These are phyloP conservation scores for Scleropages formosus DNA, from an alignment of 2,797 vertebrate species.

Conservation along the genomic window DNA sequence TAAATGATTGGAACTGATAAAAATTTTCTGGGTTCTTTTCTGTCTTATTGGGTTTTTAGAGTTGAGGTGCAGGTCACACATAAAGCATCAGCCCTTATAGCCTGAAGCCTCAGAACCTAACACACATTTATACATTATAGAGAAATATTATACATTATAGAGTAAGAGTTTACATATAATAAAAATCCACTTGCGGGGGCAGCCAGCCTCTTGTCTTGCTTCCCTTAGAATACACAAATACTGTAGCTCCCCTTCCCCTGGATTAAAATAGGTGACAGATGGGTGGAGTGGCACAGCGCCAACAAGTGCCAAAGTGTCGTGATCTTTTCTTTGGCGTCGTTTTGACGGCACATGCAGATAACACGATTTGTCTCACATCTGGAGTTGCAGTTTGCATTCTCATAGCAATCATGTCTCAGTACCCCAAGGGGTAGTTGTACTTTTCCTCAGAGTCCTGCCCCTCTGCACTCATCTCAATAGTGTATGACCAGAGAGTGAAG, in stretches of 20 bases:
- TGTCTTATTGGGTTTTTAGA: constrained; percentile 18
- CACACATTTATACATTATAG: constrained; percentile 1
- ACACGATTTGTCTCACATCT: neutral
- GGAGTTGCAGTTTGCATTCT: neutral
- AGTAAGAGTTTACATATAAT: constrained; percentile 15
- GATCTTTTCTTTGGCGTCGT: constrained; percentile 21
- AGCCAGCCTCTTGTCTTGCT: neutral
- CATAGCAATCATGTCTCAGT: neutral
- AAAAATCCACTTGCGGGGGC: neutral
- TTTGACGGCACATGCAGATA: neutral
- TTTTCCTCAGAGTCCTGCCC: neutral
- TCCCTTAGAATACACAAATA: neutral
- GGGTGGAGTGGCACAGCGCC: constrained; percentile 22
- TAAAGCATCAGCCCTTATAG: neutral
- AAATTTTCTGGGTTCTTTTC: neutral
- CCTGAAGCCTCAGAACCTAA: neutral
- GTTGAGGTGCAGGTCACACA: constrained; percentile 3
- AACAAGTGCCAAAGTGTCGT: constrained; percentile 21
- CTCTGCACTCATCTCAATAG: neutral
- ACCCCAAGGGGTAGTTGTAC: neutral
- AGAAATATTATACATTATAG: neutral
- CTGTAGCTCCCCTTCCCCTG: neutral
- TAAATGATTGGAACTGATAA: constrained; percentile 1
- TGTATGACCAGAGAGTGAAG: neutral
- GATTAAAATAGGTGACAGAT: constrained; percentile 28